Percentiles rank a stretch among this genome's conserved stretches.
These are phyloP conservation scores for Hedya salicella DNA, from an alignment of 2,888 invertebrate species.

Conservation along the genomic window DNA sequence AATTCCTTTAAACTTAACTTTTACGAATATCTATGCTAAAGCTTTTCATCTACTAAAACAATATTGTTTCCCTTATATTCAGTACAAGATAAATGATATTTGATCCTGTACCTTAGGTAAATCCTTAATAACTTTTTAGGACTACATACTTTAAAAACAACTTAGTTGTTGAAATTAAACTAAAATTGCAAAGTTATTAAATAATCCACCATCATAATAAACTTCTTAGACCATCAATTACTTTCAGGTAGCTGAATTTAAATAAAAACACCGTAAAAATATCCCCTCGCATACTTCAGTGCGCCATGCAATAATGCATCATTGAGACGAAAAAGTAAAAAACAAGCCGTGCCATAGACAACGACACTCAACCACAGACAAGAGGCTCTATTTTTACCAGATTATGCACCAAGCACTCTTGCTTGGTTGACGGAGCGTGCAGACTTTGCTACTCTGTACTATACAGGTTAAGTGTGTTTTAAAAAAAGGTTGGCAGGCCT, in stretches of 20 bases:
- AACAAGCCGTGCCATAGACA: constrained; percentile 52
- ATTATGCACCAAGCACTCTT: constrained; percentile 71
- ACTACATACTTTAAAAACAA: neutral
- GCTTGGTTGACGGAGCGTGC: constrained; percentile 52
- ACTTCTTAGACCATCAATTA: neutral
- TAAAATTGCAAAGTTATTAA: neutral
- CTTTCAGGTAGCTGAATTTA: neutral
- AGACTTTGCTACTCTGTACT: constrained; percentile 39
- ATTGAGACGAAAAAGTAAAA: constrained; percentile 59
- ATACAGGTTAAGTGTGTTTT: constrained; percentile 43
- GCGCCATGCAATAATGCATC: constrained; percentile 51
- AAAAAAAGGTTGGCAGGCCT: constrained; percentile 43
- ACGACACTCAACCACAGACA: constrained; percentile 59
- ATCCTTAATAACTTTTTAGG: too few relatives aligned
- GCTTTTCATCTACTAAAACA: neutral
- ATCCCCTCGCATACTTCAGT: constrained; percentile 40
- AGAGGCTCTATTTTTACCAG: constrained; percentile 76
- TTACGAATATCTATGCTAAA: neutral
- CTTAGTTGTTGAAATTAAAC: neutral
- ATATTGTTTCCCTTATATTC: too few relatives aligned
- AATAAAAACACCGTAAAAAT: constrained; percentile 28
- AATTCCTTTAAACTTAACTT: neutral
- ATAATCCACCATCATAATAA: neutral
- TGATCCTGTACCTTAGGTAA: too few relatives aligned
- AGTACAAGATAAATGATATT: too few relatives aligned